Percentiles rank a stretch among this genome's conserved stretches.
These are phyloP conservation scores for Esperia sulphurella DNA, from an alignment of 2,888 invertebrate species.

Conservation along the genomic window DNA sequence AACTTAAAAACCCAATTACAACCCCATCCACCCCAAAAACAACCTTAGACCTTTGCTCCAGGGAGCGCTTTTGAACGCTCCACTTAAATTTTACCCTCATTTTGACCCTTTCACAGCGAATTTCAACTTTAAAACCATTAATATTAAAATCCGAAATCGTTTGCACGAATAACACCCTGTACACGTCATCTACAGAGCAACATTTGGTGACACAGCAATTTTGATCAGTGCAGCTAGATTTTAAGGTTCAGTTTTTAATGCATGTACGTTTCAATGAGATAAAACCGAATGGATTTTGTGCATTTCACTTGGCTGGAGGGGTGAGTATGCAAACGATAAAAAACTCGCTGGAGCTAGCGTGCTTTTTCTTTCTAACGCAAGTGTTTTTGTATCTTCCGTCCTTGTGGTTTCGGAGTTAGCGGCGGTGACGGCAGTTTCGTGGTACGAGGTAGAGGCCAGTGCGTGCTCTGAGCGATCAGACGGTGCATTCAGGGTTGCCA, in stretches of 20 bases:
- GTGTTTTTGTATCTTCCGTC: background rate
- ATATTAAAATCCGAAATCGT: slow-evolving; percentile 40
- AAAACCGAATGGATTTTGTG: slow-evolving; percentile 68
- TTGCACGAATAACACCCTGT: slow-evolving; percentile 34
- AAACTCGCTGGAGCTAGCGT: background rate
- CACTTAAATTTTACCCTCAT: slow-evolving; percentile 45
- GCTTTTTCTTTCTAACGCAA: background rate
- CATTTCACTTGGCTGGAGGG: slow-evolving; percentile 14
- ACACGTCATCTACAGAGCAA: slow-evolving; percentile 54
- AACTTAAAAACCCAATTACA: slow-evolving; percentile 65
- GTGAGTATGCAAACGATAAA: background rate
- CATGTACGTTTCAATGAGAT: slow-evolving; percentile 47
- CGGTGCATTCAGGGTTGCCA: slow-evolving; percentile 1
- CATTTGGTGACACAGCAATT: slow-evolving; percentile 22
- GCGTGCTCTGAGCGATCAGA: slow-evolving; percentile 7
- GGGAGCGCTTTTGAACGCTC: background rate
- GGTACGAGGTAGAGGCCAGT: slow-evolving; percentile 6
- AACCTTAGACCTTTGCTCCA: slow-evolving; percentile 16
- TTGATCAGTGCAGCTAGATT: slow-evolving; percentile 23
- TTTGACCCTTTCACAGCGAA: slow-evolving; percentile 23
- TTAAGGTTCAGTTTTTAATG: slow-evolving; percentile 30
- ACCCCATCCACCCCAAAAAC: slow-evolving; percentile 19
- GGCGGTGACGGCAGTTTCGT: background rate
- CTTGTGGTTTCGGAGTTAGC: background rate
- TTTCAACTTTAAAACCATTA: slow-evolving; percentile 34